A percentile compares a stretch with the other conserved stretches of the same genome.
These are phyloP conservation scores for Lasius platythorax DNA, from an alignment of 2,888 invertebrate genomes.

Conservation along the genomic window DNA sequence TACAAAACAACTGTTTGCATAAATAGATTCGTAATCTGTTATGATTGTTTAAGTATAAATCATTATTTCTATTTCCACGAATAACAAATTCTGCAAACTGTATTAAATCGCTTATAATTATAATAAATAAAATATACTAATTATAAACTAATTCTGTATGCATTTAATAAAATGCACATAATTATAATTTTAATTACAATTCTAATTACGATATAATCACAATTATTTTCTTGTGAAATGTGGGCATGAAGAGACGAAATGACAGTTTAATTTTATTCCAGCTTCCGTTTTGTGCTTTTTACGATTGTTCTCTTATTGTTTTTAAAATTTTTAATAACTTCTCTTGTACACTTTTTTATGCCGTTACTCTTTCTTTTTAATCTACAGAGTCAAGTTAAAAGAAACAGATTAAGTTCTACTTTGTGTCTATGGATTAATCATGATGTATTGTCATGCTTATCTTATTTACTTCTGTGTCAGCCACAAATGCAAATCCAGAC, in stretches of 20 bases:
- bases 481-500: neutral
- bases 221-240: neutral
- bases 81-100: neutral
- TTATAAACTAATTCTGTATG: neutral
- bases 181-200: neutral
- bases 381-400: neutral
- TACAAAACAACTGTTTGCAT: neutral
- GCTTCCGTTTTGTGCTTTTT: neutral
- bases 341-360: neutral
- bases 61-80: neutral
- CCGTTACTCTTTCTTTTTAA: neutral
- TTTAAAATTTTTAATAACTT: neutral
- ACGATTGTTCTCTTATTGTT: neutral
- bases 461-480: neutral
- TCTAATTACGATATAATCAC: neutral
- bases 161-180: neutral
- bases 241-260: neutral
- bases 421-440: slow-evolving; percentile 4
- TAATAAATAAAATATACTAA: neutral
- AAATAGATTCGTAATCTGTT: neutral
- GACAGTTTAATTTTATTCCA: neutral
- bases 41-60: neutral
- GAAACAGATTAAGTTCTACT: neutral
- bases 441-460: neutral
- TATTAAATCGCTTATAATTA: neutral